Evolutionary conservation across 2,888 invertebrate genomes (phyloP), one percentile per base, ranked within the genome.

Genomic region (Thysanoteuthis rhombus): DNA sequence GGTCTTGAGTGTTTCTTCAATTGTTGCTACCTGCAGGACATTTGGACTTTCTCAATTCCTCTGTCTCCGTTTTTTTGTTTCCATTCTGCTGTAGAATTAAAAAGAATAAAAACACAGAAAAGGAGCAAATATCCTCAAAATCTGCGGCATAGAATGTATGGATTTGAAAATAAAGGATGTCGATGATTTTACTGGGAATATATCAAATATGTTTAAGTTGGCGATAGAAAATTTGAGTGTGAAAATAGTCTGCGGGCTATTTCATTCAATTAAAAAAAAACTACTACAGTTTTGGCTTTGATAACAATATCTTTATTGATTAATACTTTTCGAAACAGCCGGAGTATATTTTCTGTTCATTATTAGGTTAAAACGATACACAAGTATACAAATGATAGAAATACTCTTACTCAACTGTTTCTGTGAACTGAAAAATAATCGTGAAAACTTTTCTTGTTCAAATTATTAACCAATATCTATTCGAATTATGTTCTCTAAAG

Each of bases 1-100:
- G 75, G 75, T 75, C 75, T 75, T 75, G n/a, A 75, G 75, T 75
- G 75, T 75, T 75, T 75, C 75, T 75, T 75, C 75, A 75, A 75
- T 75, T 75, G 75, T 75, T 75, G 75, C 75, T 75, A n/a, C 75
- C 75, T 75, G 75, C 75, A 36, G 75, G 75, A 75, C 75, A 75
- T 75, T 75, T 75, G 75, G n/a, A 75, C 75, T 75, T 36, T 75
- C 75, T 75, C 58, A 58, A 58, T 58, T 58, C 6, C 28, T 75
- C 75, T 75, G 75, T 75, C 75, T n/a, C n/a, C 75, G 75, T 12
- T 75, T 75, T 75, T 75, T 75, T 75, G 52, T n/a, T n/a, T 75
- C n/a, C n/a, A 75, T 75, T 75, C 75, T 75, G 25, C 19, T 36
- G 75, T 36, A 42, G 16, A 12, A 75, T 36, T 36, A 75, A 75